Evolutionary conservation across 2,888 invertebrate species (phyloP).

Genomic region (Nematopogon swammerdamellus): DNA sequence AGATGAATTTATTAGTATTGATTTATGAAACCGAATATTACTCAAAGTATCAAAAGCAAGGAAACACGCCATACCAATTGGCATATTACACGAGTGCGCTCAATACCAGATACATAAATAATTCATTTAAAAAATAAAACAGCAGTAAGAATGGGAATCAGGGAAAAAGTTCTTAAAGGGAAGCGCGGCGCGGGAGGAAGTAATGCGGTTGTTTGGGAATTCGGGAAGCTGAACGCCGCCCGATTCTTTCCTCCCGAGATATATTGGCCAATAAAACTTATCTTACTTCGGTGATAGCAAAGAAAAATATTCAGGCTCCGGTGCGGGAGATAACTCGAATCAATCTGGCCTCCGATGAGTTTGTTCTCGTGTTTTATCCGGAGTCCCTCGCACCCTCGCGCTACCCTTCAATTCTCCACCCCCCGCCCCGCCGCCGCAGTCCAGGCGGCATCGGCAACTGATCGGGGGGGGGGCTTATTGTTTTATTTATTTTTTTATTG

Average conservation of each 20-base stretch:
- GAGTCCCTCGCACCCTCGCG: neutral
- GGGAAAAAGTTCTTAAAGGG: neutral
- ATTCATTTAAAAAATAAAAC: too few relatives aligned
- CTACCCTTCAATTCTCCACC: neutral
- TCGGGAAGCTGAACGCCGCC: neutral
- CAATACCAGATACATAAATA: too few relatives aligned
- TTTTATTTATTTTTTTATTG: neutral
- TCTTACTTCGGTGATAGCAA: neutral
- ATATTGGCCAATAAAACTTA: neutral
- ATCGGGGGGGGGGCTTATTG: neutral
- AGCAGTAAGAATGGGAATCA: too few relatives aligned
- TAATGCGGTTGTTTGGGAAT: neutral
- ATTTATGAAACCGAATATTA: too few relatives aligned
- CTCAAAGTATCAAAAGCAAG: too few relatives aligned
- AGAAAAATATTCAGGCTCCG: neutral
- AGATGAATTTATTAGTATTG: too few relatives aligned
- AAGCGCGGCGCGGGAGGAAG: neutral
- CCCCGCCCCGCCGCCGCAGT: neutral
- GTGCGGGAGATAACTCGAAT: neutral
- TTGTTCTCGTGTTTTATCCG: neutral
- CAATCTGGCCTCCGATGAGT: neutral
- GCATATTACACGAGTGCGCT: too few relatives aligned
- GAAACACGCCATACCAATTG: too few relatives aligned
- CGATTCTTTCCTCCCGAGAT: neutral
- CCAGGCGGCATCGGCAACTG: neutral